Evolutionary conservation across 2,113 vertebrate species (phyloP), one percentile per base, ranked within the genome.

Genomic region (Diphyllodes magnificus): DNA sequence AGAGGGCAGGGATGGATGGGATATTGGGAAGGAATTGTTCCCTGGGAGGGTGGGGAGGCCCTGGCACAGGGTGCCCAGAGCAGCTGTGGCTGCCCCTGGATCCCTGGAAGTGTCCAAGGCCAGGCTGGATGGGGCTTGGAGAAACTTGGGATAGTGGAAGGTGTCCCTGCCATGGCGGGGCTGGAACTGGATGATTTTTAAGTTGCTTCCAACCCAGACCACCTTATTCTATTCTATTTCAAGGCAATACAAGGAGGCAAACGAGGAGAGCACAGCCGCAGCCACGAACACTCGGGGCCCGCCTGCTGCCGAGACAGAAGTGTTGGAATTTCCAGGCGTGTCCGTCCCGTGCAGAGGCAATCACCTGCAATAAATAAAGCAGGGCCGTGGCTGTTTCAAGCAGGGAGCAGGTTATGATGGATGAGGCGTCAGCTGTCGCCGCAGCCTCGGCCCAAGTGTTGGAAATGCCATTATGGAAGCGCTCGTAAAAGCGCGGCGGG

Each of bases 81-180:
- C 0, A 72, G 42, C 68, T 65, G 50, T 10, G 76, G 42, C 22
- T 88, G 51, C 45, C 19, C 45, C 60, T 56, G 69, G 40, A 53
- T 53, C 69, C 53, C 61, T 75, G 69, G 28, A 0, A 53, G 13
- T 25, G 39, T 0, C 17, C 70, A 5, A 35, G 39, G 9, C 7
- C 53, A 54, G 45, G 61, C 0, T 60, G 72, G 53, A 68, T 13
- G 35, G 53, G 13, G 44, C 9, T 59, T 4, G 47, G 87, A 82
- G 30, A 4, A 5, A 0, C 47, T 7, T 42, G 79, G 15, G 24
- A 4, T 0, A 4, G 20, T n/a, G 39, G n/a, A 0, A 89, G 28
- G 9, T 45, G 59, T 44, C 37, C 44, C 27, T 72, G 50, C 31
- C 10, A 2, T 5, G 27, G 18, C 0, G 7, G 31, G 40, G 18